Conservation (phyloP, 2,113 vertebrate genomes). For the Eurystomus gularis region DNA sequence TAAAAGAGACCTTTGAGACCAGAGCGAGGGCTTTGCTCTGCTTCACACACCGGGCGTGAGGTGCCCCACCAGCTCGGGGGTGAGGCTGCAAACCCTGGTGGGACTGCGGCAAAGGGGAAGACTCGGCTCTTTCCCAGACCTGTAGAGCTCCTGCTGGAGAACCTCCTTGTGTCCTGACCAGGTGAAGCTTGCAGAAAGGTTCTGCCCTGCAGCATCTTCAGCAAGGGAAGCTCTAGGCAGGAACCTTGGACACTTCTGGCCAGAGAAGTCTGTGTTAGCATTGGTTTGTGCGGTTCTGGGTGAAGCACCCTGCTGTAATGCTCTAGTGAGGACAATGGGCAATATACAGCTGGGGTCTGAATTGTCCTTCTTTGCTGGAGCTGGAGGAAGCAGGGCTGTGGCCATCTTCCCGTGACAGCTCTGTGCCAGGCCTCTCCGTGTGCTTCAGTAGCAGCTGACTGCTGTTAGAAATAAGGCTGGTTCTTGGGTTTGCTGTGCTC, state of each 20-base stretch:
- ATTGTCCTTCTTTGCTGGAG: background rate
- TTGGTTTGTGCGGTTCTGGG: background rate
- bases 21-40: background rate
- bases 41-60: background rate
- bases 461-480: background rate
- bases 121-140: background rate
- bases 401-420: background rate
- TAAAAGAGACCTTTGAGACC: background rate
- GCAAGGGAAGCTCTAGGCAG: background rate
- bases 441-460: rapidly evolving
- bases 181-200: background rate
- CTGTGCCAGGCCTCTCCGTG: background rate
- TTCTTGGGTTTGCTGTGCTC: background rate
- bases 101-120: background rate
- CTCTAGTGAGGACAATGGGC: background rate
- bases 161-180: background rate
- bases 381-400: background rate
- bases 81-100: background rate
- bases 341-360: background rate
- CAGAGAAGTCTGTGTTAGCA: background rate
- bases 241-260: background rate
- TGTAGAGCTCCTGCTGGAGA: background rate
- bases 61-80: background rate
- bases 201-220: background rate
- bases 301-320: background rate